A percentile compares a stretch with the other conserved stretches of the same genome.
phyloP scores from a whole-genome alignment of 2,888 invertebrate genomes.

The Carcina quercana region DNA sequence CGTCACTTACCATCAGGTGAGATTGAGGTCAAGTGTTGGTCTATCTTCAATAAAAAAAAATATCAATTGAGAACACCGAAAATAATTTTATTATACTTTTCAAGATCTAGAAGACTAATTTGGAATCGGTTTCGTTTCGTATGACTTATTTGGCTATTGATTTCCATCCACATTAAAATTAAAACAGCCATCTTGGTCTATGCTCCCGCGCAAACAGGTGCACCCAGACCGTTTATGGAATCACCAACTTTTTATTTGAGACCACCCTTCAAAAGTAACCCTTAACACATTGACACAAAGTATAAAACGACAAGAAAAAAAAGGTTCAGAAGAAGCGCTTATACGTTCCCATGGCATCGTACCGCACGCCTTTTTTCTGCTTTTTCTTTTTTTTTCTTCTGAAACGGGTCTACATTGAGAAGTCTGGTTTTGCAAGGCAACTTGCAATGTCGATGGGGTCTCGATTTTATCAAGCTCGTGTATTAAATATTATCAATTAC shows the following conservation, averaged over 20 bases:
- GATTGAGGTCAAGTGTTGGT: no score
- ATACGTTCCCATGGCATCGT: constrained; percentile 64
- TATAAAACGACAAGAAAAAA: constrained; percentile 29
- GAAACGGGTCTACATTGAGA: constrained; percentile 67
- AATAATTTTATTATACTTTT: no score
- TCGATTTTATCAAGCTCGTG: constrained; percentile 40
- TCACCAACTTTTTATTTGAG: constrained; percentile 37
- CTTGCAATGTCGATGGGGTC: constrained; percentile 53
- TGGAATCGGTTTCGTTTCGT: no score
- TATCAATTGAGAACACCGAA: no score
- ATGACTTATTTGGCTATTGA: no score
- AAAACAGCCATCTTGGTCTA: no score
- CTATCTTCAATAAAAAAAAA: no score
- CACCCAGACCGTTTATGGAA: constrained; percentile 49
- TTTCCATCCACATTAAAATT: no score
- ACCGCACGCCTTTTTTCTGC: constrained; percentile 41
- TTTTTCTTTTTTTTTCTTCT: constrained; percentile 43
- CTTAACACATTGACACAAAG: constrained; percentile 37
- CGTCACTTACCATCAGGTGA: no score
- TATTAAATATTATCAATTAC: constrained; percentile 20
- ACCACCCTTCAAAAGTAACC: constrained; percentile 28
- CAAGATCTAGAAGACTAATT: no score
- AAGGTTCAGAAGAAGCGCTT: constrained; percentile 36
- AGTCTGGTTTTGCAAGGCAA: constrained; percentile 68
- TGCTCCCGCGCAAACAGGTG: constrained; percentile 65